These are phyloP conservation scores for Hydrozoanthus tunicans DNA, from an alignment of 64 coral and sea anemone genomes.

Conservation along the genomic window DNA sequence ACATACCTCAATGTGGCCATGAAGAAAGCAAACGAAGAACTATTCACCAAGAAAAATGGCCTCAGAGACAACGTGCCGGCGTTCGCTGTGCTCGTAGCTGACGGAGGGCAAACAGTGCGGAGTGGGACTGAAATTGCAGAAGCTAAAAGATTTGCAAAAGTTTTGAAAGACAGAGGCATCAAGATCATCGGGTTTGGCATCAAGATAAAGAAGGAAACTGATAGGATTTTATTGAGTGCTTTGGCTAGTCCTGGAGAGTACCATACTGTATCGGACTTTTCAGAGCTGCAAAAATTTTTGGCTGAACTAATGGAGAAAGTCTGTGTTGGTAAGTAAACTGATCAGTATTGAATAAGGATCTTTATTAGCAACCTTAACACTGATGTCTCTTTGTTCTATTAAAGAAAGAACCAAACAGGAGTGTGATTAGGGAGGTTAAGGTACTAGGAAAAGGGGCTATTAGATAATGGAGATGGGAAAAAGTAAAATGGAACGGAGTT, in stretches of 20 bases:
- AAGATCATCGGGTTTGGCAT: slow-evolving; percentile 28
- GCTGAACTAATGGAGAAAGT: slow-evolving; percentile 3
- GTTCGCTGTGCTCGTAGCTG: slow-evolving; percentile 28
- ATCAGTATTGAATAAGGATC: too few relatives aligned
- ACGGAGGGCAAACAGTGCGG: not conserved
- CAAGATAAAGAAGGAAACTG: not conserved
- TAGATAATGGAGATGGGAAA: too few relatives aligned
- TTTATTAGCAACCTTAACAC: too few relatives aligned
- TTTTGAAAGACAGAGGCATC: not conserved
- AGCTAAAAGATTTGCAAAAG: not conserved
- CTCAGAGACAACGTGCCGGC: not conserved
- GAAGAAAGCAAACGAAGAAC: slow-evolving; percentile 15
- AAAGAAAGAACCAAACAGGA: too few relatives aligned
- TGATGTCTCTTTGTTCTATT: too few relatives aligned
- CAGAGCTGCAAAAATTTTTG: slow-evolving; percentile 13
- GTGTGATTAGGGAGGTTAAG: too few relatives aligned
- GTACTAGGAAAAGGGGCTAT: too few relatives aligned
- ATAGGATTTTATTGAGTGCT: not conserved
- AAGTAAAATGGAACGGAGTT: too few relatives aligned
- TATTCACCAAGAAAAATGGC: slow-evolving; percentile 11
- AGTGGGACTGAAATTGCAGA: not conserved
- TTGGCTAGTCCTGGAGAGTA: slow-evolving; percentile 45
- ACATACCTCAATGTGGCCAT: slow-evolving; percentile 15
- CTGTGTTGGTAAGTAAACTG: not conserved
- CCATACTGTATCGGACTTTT: slow-evolving; percentile 4